Base-by-base conservation (phyloP, 2,888 invertebrate species). In the Metellina segmentata region DNA sequence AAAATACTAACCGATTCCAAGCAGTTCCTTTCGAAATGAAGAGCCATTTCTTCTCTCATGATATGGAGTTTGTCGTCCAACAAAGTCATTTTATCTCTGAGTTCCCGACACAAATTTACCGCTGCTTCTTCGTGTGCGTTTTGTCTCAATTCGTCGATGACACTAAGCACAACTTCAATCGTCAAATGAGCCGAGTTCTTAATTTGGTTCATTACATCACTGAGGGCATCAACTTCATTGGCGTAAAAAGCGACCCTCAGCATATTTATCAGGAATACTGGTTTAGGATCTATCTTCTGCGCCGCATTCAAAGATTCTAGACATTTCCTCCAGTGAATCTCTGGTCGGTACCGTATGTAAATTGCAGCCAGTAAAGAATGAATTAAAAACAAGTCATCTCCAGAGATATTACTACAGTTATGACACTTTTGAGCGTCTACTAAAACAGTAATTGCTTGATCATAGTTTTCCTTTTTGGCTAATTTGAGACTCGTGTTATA, bases 181-280 rank as follows among this genome's bases (percentile, higher is more conserved):
- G 69, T 34, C n/a, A 75, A 2, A 19, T 70, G 48, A 9, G 16
- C 20, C 19, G 9, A 11, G 13, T 86, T 16, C 5, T 7, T 7
- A 9, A 70, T 49, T 74, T 61, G 20, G 11, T 19, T 13, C 11
- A 86, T 51, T 7, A 70, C 72, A n/a, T 78, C 78, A 51, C 51
- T 7, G 11, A 86, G 11, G 7, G 19, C 20, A 49, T 77, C n/a
- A 51, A 16, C 34, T 9, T 86, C 77, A 8, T 48, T 51, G 1
- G 85, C 77, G n/a, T 77, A 70, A 19, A 86, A 70, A 7, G 85
- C 77, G 9, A 49, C 85, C 4, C 48, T 77, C 6, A 86, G 9
- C 20, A 70, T 77, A 51, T 53, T n/a, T 34, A 51, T 19, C 6
- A 78, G 13, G 11, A n/a, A 78, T 13, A 20, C 51, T 16, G n/a